These are phyloP conservation scores for Cyphomyrus discorhynchus DNA, from an alignment of 2,113 vertebrate genomes.

Conservation along the genomic window DNA sequence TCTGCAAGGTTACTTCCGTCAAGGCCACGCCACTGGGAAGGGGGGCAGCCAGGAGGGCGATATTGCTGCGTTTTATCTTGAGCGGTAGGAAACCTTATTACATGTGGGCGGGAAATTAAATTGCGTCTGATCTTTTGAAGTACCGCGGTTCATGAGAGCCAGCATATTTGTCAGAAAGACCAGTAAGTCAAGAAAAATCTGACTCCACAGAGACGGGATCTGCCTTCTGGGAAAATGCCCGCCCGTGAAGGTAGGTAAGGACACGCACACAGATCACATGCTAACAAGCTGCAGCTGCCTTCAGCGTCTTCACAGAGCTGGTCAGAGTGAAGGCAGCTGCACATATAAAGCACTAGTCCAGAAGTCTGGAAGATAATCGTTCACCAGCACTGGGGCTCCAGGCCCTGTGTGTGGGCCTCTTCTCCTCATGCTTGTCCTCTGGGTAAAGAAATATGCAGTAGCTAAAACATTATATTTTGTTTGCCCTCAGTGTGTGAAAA, in stretches of 20 bases:
- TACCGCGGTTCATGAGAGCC: neutral
- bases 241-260: neutral
- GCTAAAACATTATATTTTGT: neutral
- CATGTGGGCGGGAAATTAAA: neutral
- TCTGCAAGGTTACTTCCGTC: neutral
- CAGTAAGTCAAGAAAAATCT: neutral
- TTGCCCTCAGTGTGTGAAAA: neutral
- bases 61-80: conserved; percentile 1
- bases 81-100: conserved; percentile 2
- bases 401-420: neutral
- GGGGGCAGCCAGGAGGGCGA: neutral
- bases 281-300: neutral
- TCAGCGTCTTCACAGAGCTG: neutral
- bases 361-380: neutral
- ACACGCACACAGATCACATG: neutral
- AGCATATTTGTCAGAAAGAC: neutral
- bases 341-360: neutral
- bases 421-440: neutral
- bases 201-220: neutral
- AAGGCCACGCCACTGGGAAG: neutral
- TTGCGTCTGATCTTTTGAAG: neutral
- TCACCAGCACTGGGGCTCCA: neutral
- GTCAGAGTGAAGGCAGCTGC: neutral
- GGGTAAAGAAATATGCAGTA: neutral
- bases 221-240: neutral